Percentiles rank a stretch among this genome's conserved stretches.
phyloP scores from a whole-genome alignment of 2,888 invertebrate genomes.

The Hypolimnas misippus region DNA sequence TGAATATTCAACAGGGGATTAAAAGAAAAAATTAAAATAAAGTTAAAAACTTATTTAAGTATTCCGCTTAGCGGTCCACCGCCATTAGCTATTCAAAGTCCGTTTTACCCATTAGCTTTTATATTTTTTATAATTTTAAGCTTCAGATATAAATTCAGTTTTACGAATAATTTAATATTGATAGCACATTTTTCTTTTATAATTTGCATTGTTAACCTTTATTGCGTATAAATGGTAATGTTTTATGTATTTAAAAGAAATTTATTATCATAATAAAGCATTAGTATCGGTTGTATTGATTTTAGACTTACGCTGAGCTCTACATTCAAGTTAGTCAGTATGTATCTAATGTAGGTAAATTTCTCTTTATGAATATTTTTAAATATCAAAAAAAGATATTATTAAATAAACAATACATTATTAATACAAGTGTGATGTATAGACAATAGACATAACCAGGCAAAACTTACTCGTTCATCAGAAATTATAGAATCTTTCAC shows the following conservation, averaged over 20 bases:
- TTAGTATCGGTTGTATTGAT: neutral
- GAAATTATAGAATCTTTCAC: too few relatives aligned
- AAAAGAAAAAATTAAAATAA: slow-evolving; percentile 75
- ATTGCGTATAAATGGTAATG: slow-evolving; percentile 12
- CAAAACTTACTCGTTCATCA: too few relatives aligned
- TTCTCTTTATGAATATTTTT: too few relatives aligned
- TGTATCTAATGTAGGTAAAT: too few relatives aligned
- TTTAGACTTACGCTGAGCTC: neutral
- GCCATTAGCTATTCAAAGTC: slow-evolving; percentile 74
- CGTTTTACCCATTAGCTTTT: slow-evolving; percentile 68
- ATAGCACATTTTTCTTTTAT: slow-evolving; percentile 21
- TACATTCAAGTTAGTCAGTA: neutral
- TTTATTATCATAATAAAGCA: neutral
- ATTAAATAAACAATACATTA: too few relatives aligned
- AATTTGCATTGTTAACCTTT: slow-evolving; percentile 14
- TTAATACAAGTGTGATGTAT: too few relatives aligned
- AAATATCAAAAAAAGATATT: too few relatives aligned
- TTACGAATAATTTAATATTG: slow-evolving; percentile 31
- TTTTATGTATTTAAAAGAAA: slow-evolving; percentile 16
- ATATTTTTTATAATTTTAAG: slow-evolving; percentile 44
- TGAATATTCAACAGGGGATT: slow-evolving; percentile 74
- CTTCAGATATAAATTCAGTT: slow-evolving; percentile 31
- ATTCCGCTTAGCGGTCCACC: slow-evolving; percentile 63
- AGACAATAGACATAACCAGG: too few relatives aligned
- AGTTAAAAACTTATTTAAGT: slow-evolving; percentile 76